These are phyloP conservation scores for Argynnis bischoffii DNA, from an alignment of 2,888 invertebrate species.

Conservation along the genomic window DNA sequence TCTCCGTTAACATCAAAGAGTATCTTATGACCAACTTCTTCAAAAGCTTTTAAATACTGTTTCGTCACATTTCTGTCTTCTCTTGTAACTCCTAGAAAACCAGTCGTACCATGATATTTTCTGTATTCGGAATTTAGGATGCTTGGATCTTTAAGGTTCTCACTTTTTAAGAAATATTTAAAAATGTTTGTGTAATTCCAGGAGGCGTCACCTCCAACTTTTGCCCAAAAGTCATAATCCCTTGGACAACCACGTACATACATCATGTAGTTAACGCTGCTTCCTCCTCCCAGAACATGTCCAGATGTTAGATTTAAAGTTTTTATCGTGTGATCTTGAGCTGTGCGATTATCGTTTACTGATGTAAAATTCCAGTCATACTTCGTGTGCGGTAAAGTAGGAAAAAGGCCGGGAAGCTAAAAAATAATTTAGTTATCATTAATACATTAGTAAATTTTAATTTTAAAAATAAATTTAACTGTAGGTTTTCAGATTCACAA, in stretches of 20 bases:
- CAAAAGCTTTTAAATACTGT: constrained; percentile 49
- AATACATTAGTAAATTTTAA: too few species aligned
- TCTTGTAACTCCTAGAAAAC: constrained; percentile 44
- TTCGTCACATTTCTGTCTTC: constrained; percentile 34
- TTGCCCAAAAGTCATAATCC: constrained; percentile 47
- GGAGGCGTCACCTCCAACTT: constrained; percentile 35
- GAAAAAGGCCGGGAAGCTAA: constrained; percentile 5
- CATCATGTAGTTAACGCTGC: constrained; percentile 40
- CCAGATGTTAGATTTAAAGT: background rate
- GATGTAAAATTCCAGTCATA: constrained; percentile 16
- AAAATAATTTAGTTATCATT: background rate
- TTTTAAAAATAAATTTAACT: too few species aligned
- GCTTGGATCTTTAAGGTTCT: constrained; percentile 37
- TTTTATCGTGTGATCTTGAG: background rate
- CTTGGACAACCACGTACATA: constrained; percentile 44
- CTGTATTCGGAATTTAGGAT: constrained; percentile 38
- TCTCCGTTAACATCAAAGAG: constrained; percentile 51
- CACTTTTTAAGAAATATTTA: constrained; percentile 33
- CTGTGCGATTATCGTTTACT: too few species aligned
- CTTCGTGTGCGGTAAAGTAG: background rate
- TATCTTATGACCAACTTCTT: constrained; percentile 51
- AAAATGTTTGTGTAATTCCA: constrained; percentile 45
- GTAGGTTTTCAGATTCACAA: too few species aligned
- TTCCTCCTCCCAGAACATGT: constrained; percentile 12
- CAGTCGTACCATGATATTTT: constrained; percentile 44